Conservation (phyloP, 2,113 vertebrate species). For the Cololabis saira region DNA sequence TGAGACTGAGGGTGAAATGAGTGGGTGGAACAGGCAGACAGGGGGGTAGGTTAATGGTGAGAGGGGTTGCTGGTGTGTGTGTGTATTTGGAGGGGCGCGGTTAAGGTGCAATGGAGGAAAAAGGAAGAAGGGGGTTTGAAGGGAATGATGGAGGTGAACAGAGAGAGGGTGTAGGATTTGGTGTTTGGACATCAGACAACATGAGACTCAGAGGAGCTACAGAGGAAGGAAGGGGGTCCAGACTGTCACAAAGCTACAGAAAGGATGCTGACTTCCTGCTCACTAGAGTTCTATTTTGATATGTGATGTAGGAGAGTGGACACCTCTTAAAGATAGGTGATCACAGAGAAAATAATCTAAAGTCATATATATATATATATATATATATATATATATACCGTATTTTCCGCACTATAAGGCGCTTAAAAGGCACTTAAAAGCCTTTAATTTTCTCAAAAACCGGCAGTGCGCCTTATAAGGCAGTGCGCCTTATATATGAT, state of each 20-base stretch:
- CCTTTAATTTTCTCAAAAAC: too few relatives aligned
- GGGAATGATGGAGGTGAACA: conserved; percentile 67
- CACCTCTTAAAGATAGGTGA: conserved; percentile 42
- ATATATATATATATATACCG: too few relatives aligned
- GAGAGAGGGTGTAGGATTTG: conserved; percentile 77
- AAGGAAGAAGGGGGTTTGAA: conserved; percentile 58
- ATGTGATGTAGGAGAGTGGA: conserved; percentile 6
- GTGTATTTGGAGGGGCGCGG: conserved; percentile 17
- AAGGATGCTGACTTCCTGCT: conserved; percentile 68
- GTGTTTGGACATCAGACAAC: conserved; percentile 73
- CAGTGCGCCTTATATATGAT: too few relatives aligned
- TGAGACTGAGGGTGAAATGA: conserved; percentile 77
- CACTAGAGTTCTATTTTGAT: conserved; percentile 24
- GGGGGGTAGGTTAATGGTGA: conserved; percentile 70
- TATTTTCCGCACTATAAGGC: too few relatives aligned
- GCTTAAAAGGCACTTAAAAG: too few relatives aligned
- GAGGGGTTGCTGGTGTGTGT: conserved; percentile 32
- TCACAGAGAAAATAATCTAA: conserved; percentile 43
- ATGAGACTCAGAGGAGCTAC: conserved; percentile 46
- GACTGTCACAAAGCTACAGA: conserved; percentile 41
- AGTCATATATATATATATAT: too few relatives aligned
- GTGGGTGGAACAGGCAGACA: conserved; percentile 69
- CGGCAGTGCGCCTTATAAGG: too few relatives aligned
- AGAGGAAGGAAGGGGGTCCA: conserved; percentile 29
- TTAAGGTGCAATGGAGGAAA: conserved; percentile 54